Conservation (phyloP, 2,113 vertebrate species). For the Marmota monax region DNA sequence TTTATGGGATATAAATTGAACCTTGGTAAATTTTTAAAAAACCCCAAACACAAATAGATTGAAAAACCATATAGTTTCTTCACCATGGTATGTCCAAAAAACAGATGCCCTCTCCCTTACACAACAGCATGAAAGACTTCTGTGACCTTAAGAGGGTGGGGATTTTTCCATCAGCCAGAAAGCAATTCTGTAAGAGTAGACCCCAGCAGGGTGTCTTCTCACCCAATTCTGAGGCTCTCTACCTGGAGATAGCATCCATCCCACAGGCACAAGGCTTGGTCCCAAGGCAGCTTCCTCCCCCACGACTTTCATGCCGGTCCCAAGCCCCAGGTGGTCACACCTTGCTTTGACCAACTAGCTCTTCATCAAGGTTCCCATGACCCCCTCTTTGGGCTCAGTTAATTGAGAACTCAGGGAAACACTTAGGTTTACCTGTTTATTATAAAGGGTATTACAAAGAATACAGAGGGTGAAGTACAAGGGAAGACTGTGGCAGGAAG, state of each 20-base stretch:
- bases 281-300: neutral
- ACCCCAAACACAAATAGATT: neutral
- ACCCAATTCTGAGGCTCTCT: neutral
- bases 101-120: neutral
- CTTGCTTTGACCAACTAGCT: neutral
- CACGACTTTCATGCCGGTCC: no score
- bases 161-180: neutral
- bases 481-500: neutral
- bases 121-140: neutral
- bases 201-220: neutral
- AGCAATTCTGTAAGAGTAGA: neutral
- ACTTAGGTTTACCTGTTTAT: no score
- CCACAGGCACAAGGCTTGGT: neutral
- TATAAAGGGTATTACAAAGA: neutral
- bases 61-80: neutral
- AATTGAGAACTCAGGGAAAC: neutral
- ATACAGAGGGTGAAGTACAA: neutral
- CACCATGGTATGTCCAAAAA: neutral
- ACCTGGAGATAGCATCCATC: neutral
- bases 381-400: neutral
- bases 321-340: no score
- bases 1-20: neutral
- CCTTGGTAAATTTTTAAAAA: neutral
- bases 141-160: neutral
- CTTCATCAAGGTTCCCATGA: neutral